phyloP scores from a whole-genome alignment of 2,797 vertebrate genomes.

The Muraenolepis orangiensis region DNA sequence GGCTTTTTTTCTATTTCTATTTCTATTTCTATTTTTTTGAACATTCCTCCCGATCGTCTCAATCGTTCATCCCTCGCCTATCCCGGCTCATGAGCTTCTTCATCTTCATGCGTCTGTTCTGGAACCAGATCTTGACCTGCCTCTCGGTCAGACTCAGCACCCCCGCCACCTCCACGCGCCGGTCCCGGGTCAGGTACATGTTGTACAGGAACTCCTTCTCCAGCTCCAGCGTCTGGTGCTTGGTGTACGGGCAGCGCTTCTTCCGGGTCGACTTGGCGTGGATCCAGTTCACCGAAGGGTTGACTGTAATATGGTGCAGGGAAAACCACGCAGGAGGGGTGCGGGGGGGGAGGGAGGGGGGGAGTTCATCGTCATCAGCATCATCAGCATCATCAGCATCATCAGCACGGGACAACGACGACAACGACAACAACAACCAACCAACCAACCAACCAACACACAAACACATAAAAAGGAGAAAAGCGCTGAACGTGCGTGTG shows the following conservation, averaged over 20 bases:
- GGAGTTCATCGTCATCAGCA: not conserved
- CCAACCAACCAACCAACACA: too few species aligned
- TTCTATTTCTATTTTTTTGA: too few species aligned
- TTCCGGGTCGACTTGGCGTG: constrained; percentile 88
- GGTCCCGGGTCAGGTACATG: constrained; percentile 92
- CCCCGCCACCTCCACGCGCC: constrained; percentile 88
- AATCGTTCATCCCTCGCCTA: constrained; percentile 69
- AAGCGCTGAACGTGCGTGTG: not conserved
- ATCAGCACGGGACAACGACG: too few species aligned
- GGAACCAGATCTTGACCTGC: constrained; percentile 96
- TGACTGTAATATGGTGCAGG: too few species aligned
- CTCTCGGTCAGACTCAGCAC: constrained; percentile 89
- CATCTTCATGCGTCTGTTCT: constrained; percentile 96
- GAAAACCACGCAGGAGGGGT: too few species aligned
- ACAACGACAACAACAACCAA: not conserved
- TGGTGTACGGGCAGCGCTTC: constrained; percentile 91
- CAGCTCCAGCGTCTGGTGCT: constrained; percentile 92
- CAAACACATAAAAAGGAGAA: too few species aligned
- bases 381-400: too few species aligned
- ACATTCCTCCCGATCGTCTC: too few species aligned
- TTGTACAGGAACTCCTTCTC: constrained; percentile 96
- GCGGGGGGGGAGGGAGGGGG: constrained; percentile 30
- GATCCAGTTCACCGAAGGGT: constrained; percentile 90
- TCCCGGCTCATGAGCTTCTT: constrained; percentile 92
- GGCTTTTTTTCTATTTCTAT: not conserved